Evolutionary conservation across 2,888 invertebrate genomes (phyloP), one percentile per base, ranked within the genome.

Genomic region (Peribatodes rhomboidaria): DNA sequence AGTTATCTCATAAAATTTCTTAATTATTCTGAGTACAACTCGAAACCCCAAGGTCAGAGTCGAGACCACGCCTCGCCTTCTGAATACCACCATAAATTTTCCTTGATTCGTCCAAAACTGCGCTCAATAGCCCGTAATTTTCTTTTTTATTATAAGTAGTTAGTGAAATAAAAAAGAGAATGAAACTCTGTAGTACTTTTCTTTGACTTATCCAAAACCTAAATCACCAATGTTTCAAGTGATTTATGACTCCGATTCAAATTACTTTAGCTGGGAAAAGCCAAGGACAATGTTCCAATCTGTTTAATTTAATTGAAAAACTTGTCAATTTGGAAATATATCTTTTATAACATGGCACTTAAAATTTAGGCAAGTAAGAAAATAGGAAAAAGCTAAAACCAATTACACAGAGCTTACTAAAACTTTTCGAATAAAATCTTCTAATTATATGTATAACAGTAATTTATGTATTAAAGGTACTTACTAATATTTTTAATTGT

Each of bases 251-350:
- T 39, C 20, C 47, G 52, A 63, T 52, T 57, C 49, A 49, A 62
- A 57, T 35, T 22, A 37, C 27, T 37, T 54, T 37, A 31, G 22
- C 7, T 35, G 16, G 7, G 44, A 33, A 33, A 20, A 18, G 6
- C 20, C 16, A 42, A 44, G 33, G 31, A 53, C 22, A 54, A 27
- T 44, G 33, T 42, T 44, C 33, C 20, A 56, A 60, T 60, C 27
- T 50, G 42, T 27, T 49, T 39, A 47, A 67, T 64, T 68, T 67
- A 66, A 63, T 57, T 65, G 70, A 70, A 62, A 53, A 65, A 67
- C 65, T 70, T 63, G 69, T 44, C 62, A 59, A 68, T 61, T 47
- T 47, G 16, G 14, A 27, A 47, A 47, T 47, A 27, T 27, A 9
- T 47, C 46, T 47, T 46, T 27, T 20, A 20, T n/a, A 47, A 47